Conservation (phyloP, 2,797 vertebrate species). For the Danionella dracula region DNA sequence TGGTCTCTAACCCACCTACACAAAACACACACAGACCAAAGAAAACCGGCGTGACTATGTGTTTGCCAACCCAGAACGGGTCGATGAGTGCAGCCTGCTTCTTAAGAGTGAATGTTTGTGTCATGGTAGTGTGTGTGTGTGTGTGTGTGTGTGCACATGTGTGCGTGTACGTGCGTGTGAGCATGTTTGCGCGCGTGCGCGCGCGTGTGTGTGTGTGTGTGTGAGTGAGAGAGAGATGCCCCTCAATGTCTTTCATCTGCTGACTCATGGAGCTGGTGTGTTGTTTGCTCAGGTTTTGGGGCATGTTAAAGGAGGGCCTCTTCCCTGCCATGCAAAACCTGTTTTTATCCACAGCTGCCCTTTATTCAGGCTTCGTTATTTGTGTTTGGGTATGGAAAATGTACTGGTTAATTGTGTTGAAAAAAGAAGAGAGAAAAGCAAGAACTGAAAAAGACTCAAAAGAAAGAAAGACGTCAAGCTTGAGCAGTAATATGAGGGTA, state of each 20-base stretch:
- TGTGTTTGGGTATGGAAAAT: constrained; percentile 17
- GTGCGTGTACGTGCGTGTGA: too few relatives aligned
- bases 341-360: constrained; percentile 38
- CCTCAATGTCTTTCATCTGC: constrained; percentile 44
- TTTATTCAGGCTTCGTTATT: constrained; percentile 28
- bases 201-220: too few relatives aligned
- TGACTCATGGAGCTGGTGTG: constrained; percentile 45
- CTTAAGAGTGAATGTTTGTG: constrained; percentile 2
- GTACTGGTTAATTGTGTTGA: background rate
- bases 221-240: constrained; percentile 30
- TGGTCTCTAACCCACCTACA: constrained; percentile 19
- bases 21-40: constrained; percentile 25
- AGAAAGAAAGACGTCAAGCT: background rate
- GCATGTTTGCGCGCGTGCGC: too few relatives aligned
- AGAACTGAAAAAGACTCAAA: background rate
- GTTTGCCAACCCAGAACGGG: background rate
- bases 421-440: background rate
- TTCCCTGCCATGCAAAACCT: constrained; percentile 35
- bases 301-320: constrained; percentile 10
- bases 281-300: constrained; percentile 35
- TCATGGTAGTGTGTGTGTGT: constrained; percentile 8
- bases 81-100: background rate
- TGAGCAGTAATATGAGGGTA: background rate
- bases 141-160: too few relatives aligned
- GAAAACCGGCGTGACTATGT: background rate